These are phyloP conservation scores for Sparus aurata DNA, from an alignment of 2,797 vertebrate species.

Conservation along the genomic window DNA sequence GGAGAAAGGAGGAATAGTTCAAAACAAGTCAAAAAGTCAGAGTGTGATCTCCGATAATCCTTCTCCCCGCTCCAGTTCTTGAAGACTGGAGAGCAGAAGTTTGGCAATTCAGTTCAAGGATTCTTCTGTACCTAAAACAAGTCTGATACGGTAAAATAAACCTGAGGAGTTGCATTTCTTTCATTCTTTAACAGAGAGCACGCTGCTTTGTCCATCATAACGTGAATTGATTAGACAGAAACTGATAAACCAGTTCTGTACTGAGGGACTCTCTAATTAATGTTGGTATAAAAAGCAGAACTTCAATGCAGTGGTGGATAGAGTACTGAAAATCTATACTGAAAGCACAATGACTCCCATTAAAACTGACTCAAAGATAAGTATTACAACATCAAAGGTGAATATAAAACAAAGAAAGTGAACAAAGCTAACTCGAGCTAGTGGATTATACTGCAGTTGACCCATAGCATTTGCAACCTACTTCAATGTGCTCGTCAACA, in stretches of 20 bases:
- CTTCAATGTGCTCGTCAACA: no score
- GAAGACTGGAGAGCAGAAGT: conserved; percentile 1
- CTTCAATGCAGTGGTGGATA: no score
- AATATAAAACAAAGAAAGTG: no score
- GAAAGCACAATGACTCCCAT: no score
- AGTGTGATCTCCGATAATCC: conserved; percentile 68
- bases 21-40: conserved; percentile 60
- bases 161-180: not conserved
- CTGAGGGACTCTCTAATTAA: not conserved
- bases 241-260: not conserved
- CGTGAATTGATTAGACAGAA: conserved; percentile 2
- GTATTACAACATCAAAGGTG: no score
- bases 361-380: no score
- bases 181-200: not conserved
- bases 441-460: no score
- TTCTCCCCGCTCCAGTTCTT: conserved; percentile 24
- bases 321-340: no score
- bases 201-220: conserved; percentile 17
- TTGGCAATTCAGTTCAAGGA: conserved; percentile 32
- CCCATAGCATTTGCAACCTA: no score
- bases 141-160: conserved; percentile 35
- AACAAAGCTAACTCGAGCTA: no score
- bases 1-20: conserved; percentile 38
- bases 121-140: conserved; percentile 23
- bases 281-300: not conserved